A percentile compares a stretch with the other conserved stretches of the same genome.
Conservation (phyloP, 2,113 vertebrate genomes). For the Sphyrna mokarran region DNA sequence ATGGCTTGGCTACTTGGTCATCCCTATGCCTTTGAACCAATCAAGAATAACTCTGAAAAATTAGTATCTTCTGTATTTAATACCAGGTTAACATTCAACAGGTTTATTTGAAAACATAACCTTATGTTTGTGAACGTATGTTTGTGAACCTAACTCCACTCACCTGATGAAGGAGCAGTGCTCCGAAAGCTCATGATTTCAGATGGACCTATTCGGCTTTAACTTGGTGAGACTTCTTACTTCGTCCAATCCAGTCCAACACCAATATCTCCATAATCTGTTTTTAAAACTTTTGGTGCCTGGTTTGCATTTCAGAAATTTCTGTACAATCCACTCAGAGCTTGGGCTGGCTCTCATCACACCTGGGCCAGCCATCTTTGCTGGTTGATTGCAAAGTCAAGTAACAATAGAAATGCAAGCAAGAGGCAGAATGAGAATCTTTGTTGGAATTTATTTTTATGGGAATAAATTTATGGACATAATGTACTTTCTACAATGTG, state of each 20-base stretch:
- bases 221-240: too few species aligned
- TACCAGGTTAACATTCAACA: too few species aligned
- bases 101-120: too few species aligned
- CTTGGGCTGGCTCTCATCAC: neutral
- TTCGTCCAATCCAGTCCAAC: too few species aligned
- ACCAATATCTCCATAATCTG: neutral
- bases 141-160: too few species aligned
- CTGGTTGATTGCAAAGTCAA: neutral
- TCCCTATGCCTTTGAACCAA: neutral
- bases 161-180: too few species aligned
- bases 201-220: too few species aligned
- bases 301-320: neutral
- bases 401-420: neutral
- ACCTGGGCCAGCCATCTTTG: neutral
- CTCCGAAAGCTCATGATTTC: too few species aligned
- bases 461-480: neutral
- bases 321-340: neutral
- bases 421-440: neutral
- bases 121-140: too few species aligned
- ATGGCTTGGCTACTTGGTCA: neutral
- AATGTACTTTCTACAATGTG: neutral
- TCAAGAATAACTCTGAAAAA: neutral
- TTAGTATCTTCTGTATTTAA: neutral
- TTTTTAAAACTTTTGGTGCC: neutral
- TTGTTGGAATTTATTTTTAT: neutral